Percentiles rank a stretch among this genome's conserved stretches.
Conservation (phyloP, 2,113 vertebrate genomes). For the Leptocoma aspasia region DNA sequence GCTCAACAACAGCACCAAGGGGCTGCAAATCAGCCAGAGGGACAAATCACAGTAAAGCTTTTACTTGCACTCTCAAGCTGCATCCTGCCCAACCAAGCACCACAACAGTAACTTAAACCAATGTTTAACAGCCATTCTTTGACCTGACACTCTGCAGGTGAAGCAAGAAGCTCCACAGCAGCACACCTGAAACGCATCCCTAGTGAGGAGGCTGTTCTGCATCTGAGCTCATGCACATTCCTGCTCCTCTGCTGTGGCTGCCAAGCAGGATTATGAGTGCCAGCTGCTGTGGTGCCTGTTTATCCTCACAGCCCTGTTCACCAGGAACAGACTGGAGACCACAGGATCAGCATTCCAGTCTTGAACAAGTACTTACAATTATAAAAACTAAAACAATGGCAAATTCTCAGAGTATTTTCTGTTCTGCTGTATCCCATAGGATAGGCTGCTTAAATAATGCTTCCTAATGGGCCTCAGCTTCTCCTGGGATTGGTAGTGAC, state of each 20-base stretch:
- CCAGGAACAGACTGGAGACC: background rate
- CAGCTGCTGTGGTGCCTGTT: background rate
- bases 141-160: background rate
- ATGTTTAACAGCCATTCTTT: background rate
- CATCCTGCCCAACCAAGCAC: background rate
- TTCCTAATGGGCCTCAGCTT: background rate
- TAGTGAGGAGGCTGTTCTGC: background rate
- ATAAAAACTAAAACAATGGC: background rate
- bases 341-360: background rate
- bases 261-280: background rate
- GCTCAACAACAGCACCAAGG: background rate
- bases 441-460: background rate
- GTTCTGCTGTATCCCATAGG: background rate
- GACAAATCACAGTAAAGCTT: background rate
- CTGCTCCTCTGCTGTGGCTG: background rate
- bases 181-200: slow-evolving; percentile 17
- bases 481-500: background rate
- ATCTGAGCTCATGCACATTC: background rate
- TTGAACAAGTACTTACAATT: background rate
- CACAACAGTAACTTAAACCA: background rate
- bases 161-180: background rate
- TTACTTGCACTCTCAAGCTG: background rate
- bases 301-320: background rate
- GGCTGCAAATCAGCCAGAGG: background rate
- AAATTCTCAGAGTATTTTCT: background rate